Conservation (phyloP, 2,113 vertebrate genomes). For the Eidolon helvum region DNA sequence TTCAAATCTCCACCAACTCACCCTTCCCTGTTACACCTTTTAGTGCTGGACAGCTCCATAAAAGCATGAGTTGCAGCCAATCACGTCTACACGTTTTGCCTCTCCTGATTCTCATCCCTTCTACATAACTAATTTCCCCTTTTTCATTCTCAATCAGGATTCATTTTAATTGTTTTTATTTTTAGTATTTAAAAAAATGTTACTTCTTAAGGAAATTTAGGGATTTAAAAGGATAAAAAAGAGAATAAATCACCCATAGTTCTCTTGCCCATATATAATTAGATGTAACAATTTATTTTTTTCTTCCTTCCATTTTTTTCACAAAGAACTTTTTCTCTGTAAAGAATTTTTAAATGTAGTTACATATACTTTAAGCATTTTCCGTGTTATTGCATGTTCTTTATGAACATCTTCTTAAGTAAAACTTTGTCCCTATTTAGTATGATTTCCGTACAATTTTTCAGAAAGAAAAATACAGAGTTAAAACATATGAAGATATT, state of each 20-base stretch:
- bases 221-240: not conserved
- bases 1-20: not conserved
- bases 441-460: slow-evolving; percentile 11
- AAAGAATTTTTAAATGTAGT: not conserved
- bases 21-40: not conserved
- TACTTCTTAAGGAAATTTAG: slow-evolving; percentile 15
- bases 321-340: not conserved
- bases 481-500: not conserved
- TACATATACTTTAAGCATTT: slow-evolving; percentile 1
- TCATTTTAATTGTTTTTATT: not conserved
- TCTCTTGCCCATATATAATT: not conserved
- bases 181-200: slow-evolving; percentile 6
- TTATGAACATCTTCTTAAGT: not conserved
- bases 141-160: not conserved
- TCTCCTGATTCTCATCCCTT: not conserved
- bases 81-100: not conserved
- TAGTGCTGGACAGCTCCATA: not conserved
- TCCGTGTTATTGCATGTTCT: not conserved
- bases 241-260: not conserved
- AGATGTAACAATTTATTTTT: not conserved
- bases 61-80: not conserved
- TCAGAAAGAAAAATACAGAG: not conserved
- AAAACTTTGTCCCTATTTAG: slow-evolving; percentile 6
- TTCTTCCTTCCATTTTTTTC: not conserved
- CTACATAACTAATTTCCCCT: not conserved